Evolutionary conservation across 2,113 vertebrate genomes (phyloP).

Genomic region (Fulica atra): DNA sequence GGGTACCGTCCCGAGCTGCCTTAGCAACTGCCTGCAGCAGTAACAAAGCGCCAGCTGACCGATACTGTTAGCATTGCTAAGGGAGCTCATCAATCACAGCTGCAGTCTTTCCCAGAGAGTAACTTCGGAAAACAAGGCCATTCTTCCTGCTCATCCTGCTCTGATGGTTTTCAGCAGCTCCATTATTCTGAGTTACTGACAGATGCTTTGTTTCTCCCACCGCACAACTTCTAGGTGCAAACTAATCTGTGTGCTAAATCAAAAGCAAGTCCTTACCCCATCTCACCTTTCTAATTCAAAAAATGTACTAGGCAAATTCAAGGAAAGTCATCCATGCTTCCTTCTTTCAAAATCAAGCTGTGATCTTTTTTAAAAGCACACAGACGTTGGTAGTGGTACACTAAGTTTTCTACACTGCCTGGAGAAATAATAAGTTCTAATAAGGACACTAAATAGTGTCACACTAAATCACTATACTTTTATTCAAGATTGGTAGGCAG

Average conservation of each 20-base stretch:
- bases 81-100: conserved; percentile 34
- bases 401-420: neutral
- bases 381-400: neutral
- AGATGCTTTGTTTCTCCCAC: neutral
- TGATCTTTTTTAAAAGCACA: neutral
- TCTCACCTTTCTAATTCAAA: neutral
- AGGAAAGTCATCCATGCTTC: neutral
- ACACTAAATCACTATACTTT: neutral
- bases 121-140: conserved; percentile 1
- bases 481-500: neutral
- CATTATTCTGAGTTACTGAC: neutral
- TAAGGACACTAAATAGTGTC: neutral
- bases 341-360: neutral
- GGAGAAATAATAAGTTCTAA: neutral
- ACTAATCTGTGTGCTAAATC: neutral
- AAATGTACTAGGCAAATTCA: neutral
- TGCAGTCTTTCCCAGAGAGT: neutral
- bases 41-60: conserved; percentile 20
- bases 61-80: neutral
- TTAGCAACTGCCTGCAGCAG: neutral
- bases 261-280: neutral
- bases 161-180: neutral
- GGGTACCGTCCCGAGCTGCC: neutral
- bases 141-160: neutral
- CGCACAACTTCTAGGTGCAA: neutral